phyloP scores from a whole-genome alignment of 2,888 invertebrate genomes.

The Ferrisia virgata region DNA sequence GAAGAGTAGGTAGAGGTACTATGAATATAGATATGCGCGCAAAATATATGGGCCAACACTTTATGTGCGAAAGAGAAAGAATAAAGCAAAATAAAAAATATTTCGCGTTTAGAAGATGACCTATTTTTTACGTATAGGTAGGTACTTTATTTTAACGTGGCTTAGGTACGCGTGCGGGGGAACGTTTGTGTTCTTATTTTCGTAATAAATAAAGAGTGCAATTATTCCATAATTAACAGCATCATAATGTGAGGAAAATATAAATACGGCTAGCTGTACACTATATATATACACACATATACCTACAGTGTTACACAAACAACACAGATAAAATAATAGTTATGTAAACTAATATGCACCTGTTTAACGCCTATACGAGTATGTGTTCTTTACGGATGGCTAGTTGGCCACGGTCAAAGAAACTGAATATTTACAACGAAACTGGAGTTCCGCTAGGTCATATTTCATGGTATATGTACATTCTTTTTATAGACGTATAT shows the following conservation, averaged over 20 bases:
- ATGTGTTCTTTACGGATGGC: slow-evolving; percentile 23
- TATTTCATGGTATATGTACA: background rate
- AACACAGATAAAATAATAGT: background rate
- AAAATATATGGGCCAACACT: background rate
- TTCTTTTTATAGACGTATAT: background rate
- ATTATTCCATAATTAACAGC: slow-evolving; percentile 32
- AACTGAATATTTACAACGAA: background rate
- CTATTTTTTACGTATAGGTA: background rate
- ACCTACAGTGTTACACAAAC: slow-evolving; percentile 4
- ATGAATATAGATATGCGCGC: background rate
- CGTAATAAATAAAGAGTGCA: slow-evolving; percentile 29
- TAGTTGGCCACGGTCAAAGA: slow-evolving; percentile 21
- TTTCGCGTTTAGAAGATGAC: background rate
- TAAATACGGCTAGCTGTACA: too few species aligned
- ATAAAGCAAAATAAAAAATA: background rate
- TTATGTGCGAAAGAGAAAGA: background rate
- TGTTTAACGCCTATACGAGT: slow-evolving; percentile 23
- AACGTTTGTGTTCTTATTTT: slow-evolving; percentile 11
- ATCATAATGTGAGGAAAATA: slow-evolving; percentile 29
- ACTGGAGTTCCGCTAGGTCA: background rate
- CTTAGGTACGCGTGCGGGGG: too few species aligned
- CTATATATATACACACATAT: too few species aligned
- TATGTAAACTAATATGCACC: slow-evolving; percentile 29
- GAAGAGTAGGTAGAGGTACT: too few species aligned
- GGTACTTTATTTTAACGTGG: background rate